Evolutionary conservation across 2,113 vertebrate species (phyloP).

Genomic region (Colaptes auratus): DNA sequence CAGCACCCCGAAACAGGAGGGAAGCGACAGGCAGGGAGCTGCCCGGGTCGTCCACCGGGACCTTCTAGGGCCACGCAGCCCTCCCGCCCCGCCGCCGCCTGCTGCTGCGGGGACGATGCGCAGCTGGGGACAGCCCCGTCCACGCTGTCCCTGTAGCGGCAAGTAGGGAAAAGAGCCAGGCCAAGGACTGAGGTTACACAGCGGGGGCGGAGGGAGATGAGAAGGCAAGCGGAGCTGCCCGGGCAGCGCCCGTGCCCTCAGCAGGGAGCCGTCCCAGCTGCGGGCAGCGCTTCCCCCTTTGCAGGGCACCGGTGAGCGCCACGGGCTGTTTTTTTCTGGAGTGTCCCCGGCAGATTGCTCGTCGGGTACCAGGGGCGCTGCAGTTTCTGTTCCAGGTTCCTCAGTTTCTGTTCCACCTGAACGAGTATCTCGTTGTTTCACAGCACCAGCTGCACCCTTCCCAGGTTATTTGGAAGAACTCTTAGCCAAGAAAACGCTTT

Average conservation of each 20-base stretch:
- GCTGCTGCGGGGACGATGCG: not conserved
- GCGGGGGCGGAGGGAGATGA: not conserved
- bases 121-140: not conserved
- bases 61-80: not conserved
- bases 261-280: not conserved
- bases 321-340: not conserved
- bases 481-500: not conserved
- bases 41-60: not conserved
- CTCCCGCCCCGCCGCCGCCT: not conserved
- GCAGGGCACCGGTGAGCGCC: not conserved
- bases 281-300: not conserved
- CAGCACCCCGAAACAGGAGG: not conserved
- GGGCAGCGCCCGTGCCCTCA: too few relatives aligned
- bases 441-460: not conserved
- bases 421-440: conserved; percentile 31
- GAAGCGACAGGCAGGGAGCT: not conserved
- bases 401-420: not conserved
- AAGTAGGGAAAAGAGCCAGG: not conserved
- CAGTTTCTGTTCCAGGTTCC: too few relatives aligned
- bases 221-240: not conserved
- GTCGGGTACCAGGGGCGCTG: not conserved
- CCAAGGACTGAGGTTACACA: not conserved
- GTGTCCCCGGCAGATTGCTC: not conserved
- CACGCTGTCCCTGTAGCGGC: not conserved
- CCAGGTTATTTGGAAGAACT: not conserved